Percentiles rank a stretch among this genome's conserved stretches.
Conservation (phyloP, 1,140 invertebrate species). For the Ylistrum balloti region DNA sequence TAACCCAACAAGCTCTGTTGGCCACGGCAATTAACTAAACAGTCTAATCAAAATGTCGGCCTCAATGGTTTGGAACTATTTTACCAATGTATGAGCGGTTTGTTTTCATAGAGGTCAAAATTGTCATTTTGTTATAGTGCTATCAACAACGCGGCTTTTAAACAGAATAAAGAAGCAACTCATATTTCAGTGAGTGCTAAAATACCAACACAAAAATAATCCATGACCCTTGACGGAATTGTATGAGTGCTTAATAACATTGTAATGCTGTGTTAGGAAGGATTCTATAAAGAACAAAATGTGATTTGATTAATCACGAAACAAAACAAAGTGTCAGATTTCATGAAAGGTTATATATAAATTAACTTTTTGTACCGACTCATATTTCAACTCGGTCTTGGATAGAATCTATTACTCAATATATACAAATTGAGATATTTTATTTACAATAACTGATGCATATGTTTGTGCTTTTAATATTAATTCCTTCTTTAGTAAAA, state of each 20-base stretch:
- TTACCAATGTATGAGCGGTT: background rate
- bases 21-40: background rate
- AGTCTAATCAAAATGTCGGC: background rate
- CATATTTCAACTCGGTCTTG: background rate
- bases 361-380: background rate
- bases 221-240: background rate
- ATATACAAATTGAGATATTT: background rate
- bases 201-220: background rate
- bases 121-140: background rate
- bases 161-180: background rate
- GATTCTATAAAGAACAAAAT: background rate
- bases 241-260: background rate
- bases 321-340: background rate
- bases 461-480: no score
- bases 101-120: conserved; percentile 34
- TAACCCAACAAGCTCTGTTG: background rate
- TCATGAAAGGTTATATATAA: background rate
- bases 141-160: conserved; percentile 28
- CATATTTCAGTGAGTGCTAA: background rate
- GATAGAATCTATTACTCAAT: no score
- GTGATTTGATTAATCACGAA: background rate
- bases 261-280: background rate
- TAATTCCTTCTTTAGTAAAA: no score
- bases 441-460: no score
- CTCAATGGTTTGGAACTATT: conserved; percentile 12